Evolutionary conservation across 2,113 vertebrate genomes (phyloP).

Genomic region (Saguinus imperator): DNA sequence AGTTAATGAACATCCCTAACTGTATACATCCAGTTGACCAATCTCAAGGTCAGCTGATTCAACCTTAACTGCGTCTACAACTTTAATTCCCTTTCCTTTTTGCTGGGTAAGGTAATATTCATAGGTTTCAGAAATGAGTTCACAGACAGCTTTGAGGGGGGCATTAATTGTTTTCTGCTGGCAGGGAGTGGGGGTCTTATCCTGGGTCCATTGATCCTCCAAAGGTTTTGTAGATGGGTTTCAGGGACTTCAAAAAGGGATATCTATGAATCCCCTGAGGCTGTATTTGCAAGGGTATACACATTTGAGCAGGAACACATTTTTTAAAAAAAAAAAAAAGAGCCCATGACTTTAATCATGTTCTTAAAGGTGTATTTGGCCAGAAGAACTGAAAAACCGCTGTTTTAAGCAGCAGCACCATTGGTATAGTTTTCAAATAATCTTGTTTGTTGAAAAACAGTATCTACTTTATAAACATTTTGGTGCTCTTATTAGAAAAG

Average conservation of each 20-base stretch:
- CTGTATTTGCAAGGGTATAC: background rate
- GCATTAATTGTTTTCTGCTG: background rate
- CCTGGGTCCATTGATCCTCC: background rate
- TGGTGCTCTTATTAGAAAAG: constrained; percentile 22
- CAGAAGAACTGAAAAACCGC: background rate
- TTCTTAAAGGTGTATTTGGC: background rate
- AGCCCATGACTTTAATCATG: background rate
- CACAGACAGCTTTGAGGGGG: background rate
- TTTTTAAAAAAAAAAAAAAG: background rate
- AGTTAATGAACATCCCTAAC: background rate
- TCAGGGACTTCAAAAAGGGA: background rate
- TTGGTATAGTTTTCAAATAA: background rate
- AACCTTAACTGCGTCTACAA: background rate
- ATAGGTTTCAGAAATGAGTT: background rate
- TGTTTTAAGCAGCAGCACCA: background rate
- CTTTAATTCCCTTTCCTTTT: background rate
- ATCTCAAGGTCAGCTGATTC: background rate
- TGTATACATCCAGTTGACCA: background rate
- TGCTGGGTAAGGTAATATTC: background rate
- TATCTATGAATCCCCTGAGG: background rate
- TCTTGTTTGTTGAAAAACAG: background rate
- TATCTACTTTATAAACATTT: background rate
- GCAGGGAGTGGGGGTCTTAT: background rate
- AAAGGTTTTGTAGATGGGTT: background rate
- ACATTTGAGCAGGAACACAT: background rate